Base-by-base conservation (phyloP, 2,888 invertebrate species). In the Achlya flavicornis region DNA sequence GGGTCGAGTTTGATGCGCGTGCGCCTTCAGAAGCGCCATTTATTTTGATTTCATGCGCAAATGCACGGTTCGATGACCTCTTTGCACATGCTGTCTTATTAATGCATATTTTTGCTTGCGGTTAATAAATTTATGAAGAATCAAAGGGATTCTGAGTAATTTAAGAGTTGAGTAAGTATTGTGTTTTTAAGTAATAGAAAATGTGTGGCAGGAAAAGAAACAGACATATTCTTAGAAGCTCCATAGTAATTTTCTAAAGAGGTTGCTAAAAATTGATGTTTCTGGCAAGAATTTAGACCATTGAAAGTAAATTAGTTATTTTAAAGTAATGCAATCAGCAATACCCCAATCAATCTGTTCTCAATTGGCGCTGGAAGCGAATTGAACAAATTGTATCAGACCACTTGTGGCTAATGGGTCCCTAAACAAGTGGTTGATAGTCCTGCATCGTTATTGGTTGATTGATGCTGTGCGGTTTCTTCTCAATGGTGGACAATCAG, bases 361-460 rank as follows among this genome's bases (percentile, higher is more conserved):
- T 65, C 75, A 82, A 80, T 79, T 79, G 75, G 68, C 63, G 69
- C 72, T 73, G 72, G 73, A 71, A 66, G 76, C 75, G 69, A 78
- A 79, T 78, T 79, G 78, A 72, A 69, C 64, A 66, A 79, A 77
- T 78, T 82, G 79, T 76, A 64, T 61, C 67, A 69, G 66, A 65
- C 79, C 86, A 86, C 84, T 87, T 87, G 81, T 75, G 76, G 79
- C 81, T 87, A 84, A 87, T 85, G 83, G 85, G 76, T 61, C 66
- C 62, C 67, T 73, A 75, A 76, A 75, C 73, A 77, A 77, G 72
- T 72, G 71, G 71, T 72, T 66, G 69, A 67, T 65, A 64, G 69
- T 73, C 70, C 66, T 61, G 73, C 72, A 67, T 76, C 61, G 69
- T 75, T 77, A 84, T 83, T 82, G 83, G 74, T 74, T 84, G 85